These are phyloP conservation scores for Ctenoplectra terminalis DNA, from an alignment of 1,140 invertebrate species.

Conservation along the genomic window DNA sequence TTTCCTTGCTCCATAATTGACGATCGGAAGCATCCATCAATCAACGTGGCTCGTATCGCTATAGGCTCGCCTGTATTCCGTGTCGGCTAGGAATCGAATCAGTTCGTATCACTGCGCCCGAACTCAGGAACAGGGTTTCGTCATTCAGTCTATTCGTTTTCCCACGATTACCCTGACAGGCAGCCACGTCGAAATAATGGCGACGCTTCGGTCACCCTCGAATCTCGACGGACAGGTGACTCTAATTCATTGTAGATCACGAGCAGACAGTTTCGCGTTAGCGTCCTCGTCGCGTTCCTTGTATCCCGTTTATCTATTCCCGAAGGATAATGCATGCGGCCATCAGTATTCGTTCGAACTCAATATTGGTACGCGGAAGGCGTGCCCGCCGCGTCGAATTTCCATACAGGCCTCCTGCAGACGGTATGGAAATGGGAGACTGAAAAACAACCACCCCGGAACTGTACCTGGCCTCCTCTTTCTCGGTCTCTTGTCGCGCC, in stretches of 20 bases:
- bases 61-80: not conserved
- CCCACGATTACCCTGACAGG: not conserved
- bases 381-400: slow-evolving; percentile 69
- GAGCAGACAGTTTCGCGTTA: slow-evolving; percentile 9
- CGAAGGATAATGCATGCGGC: slow-evolving; percentile 72
- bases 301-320: slow-evolving; percentile 55
- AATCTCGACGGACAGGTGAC: slow-evolving; percentile 8
- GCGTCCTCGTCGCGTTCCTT: slow-evolving; percentile 32
- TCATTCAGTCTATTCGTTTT: not conserved
- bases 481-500: slow-evolving; percentile 42
- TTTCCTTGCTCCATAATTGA: not conserved
- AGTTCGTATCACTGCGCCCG: not conserved
- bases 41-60: not conserved
- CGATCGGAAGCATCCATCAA: not conserved
- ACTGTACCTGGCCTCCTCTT: slow-evolving; percentile 54
- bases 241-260: slow-evolving; percentile 10
- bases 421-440: slow-evolving; percentile 76
- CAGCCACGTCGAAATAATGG: not conserved
- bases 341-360: slow-evolving; percentile 77
- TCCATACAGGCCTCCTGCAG: slow-evolving; percentile 72
- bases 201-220: too few species aligned
- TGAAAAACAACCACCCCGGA: slow-evolving; percentile 73
- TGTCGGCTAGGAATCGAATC: not conserved
- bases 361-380: slow-evolving; percentile 74
- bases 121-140: not conserved